Conservation (phyloP, 2,888 invertebrate genomes). For the Epinotia ramella region DNA sequence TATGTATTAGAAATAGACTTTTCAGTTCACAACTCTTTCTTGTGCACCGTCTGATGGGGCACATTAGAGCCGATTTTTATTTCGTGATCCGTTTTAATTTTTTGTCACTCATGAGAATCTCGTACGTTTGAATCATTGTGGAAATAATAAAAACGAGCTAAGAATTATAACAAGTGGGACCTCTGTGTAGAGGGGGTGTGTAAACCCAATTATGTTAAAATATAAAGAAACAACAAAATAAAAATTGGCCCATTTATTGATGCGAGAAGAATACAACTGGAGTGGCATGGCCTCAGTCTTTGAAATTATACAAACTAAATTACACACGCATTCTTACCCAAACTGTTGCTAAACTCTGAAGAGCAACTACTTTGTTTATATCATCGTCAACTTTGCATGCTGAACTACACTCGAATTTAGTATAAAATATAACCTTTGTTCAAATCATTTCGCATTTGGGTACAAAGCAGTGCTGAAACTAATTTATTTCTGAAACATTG, state of each 20-base stretch:
- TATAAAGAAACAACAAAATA: not conserved
- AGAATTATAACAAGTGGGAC: not conserved
- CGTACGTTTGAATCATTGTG: not conserved
- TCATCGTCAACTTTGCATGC: no score
- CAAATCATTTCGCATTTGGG: not conserved
- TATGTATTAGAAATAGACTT: not conserved
- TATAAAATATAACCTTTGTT: not conserved
- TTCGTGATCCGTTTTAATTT: not conserved
- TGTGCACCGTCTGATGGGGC: not conserved
- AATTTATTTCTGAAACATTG: no score
- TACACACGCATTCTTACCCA: not conserved
- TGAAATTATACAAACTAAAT: not conserved
- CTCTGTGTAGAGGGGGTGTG: no score
- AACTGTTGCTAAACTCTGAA: not conserved
- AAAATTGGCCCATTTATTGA: not conserved
- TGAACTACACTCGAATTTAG: no score
- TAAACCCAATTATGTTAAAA: not conserved
- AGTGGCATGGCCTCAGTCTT: constrained; percentile 16
- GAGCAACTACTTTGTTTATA: not conserved
- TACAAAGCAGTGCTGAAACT: not conserved
- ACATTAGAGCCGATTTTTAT: no score
- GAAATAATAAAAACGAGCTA: not conserved
- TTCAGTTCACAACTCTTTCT: no score
- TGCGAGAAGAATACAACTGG: constrained; percentile 5
- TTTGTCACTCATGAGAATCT: not conserved